Conservation (phyloP, 1,140 invertebrate genomes). For the Zaprionus lachaisei region DNA sequence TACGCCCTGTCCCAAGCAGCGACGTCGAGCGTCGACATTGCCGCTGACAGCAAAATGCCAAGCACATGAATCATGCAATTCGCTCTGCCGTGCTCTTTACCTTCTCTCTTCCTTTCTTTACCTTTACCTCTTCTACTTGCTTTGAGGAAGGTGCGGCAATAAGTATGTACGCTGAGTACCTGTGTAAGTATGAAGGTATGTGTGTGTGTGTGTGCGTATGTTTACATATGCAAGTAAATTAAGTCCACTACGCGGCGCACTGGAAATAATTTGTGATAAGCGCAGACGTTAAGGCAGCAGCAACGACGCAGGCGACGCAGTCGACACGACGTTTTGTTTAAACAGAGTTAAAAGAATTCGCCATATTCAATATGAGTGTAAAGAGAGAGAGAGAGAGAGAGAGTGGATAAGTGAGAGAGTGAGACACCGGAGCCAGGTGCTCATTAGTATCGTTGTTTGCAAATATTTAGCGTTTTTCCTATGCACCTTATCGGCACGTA, state of each 20-base stretch:
- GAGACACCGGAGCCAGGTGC: conserved; percentile 18
- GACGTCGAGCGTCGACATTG: conserved; percentile 20
- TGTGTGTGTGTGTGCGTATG: conserved; percentile 1
- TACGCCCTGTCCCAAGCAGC: conserved; percentile 31
- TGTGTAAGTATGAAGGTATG: background rate
- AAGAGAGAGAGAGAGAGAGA: conserved; percentile 1
- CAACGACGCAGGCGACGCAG: background rate
- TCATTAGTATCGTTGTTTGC: conserved; percentile 53
- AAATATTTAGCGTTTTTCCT: conserved; percentile 62
- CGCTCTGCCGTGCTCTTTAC: conserved; percentile 30
- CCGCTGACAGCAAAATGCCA: conserved; percentile 56
- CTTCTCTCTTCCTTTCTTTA: conserved; percentile 37
- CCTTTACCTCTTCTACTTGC: conserved; percentile 18
- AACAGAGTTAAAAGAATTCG: conserved; percentile 39
- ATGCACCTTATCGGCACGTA: conserved; percentile 59
- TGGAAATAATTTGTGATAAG: conserved; percentile 61
- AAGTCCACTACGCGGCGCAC: conserved; percentile 31
- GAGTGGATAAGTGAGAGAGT: conserved; percentile 8
- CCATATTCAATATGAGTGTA: conserved; percentile 15
- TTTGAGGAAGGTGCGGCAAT: conserved; percentile 54
- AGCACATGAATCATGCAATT: conserved; percentile 71
- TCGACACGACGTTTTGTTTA: conserved; percentile 1
- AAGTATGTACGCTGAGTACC: conserved; percentile 27
- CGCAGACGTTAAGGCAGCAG: conserved; percentile 48
- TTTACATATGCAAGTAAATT: conserved; percentile 46